A percentile compares a stretch with the other conserved stretches of the same genome.
These are phyloP conservation scores for Microctonus aethiopoides DNA, from an alignment of 2,888 invertebrate species.

Conservation along the genomic window DNA sequence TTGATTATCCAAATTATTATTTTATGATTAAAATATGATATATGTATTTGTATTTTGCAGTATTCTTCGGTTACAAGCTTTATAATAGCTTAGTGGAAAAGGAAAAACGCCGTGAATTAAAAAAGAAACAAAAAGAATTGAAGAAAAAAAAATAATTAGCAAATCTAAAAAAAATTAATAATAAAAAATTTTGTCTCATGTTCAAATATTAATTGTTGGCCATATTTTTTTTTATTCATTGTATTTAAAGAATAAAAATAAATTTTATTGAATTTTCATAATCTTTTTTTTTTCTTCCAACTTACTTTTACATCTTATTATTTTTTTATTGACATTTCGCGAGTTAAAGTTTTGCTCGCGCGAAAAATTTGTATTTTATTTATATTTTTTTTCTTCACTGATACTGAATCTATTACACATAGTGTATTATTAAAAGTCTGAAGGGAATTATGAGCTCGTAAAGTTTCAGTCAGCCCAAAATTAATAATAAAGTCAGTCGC, in stretches of 20 bases:
- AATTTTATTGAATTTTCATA: conserved; percentile 14
- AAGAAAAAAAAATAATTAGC: conserved; percentile 77
- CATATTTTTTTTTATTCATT: not conserved
- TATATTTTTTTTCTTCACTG: not conserved
- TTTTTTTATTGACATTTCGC: too few relatives aligned
- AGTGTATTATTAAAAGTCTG: conserved; percentile 22
- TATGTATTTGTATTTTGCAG: conserved; percentile 71
- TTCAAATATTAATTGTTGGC: not conserved
- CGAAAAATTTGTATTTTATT: not conserved
- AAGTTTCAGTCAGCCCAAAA: conserved; percentile 16
- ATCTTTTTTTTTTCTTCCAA: conserved; percentile 16
- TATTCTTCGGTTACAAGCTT: conserved; percentile 87
- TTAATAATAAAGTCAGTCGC: conserved; percentile 28
- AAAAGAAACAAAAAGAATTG: conserved; percentile 81
- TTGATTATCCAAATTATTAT: not conserved
- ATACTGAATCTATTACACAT: conserved; percentile 14
- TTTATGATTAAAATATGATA: conserved; percentile 5
- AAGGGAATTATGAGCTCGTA: conserved; percentile 23
- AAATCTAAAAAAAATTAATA: too few relatives aligned
- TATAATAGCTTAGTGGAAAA: conserved; percentile 83
- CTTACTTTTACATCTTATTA: conserved; percentile 5
- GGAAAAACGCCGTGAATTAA: conserved; percentile 81
- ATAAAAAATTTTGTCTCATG: not conserved
- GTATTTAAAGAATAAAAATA: not conserved
- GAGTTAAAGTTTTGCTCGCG: conserved; percentile 11